Conservation (phyloP, 2,888 invertebrate genomes). For the Tipula lateralis region DNA sequence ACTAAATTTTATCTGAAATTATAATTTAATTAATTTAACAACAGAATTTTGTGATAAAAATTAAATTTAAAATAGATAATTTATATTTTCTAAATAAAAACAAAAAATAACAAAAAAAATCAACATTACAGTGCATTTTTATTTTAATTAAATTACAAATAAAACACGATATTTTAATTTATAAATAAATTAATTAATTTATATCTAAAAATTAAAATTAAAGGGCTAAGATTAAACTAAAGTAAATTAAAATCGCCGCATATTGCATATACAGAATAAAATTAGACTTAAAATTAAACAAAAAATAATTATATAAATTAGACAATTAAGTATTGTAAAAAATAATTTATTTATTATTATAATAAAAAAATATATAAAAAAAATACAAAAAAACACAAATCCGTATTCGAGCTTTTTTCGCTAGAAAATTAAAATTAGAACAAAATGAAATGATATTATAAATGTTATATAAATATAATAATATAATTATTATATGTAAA, state of each 20-base stretch:
- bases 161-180: not conserved
- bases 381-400: not conserved
- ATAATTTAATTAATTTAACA: not conserved
- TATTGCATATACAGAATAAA: not conserved
- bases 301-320: not conserved
- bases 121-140: not conserved
- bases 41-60: conserved; percentile 24
- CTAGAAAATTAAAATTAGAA: conserved; percentile 26
- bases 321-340: not conserved
- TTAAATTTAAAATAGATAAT: conserved; percentile 9
- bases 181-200: not conserved
- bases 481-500: conserved; percentile 24
- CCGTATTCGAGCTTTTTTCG: conserved; percentile 29
- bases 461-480: conserved; percentile 20
- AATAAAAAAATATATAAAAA: not conserved
- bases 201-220: not conserved
- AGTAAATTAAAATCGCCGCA: conserved; percentile 19
- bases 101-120: conserved; percentile 6
- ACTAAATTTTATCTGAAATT: not conserved
- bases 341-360: not conserved
- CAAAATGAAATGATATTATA: not conserved
- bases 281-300: not conserved
- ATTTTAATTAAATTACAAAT: not conserved
- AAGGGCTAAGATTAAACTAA: not conserved
- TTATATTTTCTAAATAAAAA: conserved; percentile 15